Conservation (phyloP, 2,888 invertebrate genomes). For the Eretmocerus hayati region DNA sequence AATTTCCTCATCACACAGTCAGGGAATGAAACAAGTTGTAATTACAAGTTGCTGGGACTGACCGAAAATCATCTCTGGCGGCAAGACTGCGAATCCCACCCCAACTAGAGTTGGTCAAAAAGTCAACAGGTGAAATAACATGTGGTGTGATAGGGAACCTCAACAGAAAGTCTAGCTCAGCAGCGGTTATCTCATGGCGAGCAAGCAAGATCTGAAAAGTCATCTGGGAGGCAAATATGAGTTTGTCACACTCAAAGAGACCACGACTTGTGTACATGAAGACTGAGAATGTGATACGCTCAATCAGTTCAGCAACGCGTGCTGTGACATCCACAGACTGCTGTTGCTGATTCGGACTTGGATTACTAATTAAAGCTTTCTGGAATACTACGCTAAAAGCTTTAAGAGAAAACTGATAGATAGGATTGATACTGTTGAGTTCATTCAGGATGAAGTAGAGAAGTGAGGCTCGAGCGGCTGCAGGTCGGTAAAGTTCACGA, state of each 20-base stretch:
- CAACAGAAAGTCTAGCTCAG: conserved; percentile 85
- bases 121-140: conserved; percentile 90
- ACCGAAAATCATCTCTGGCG: conserved; percentile 80
- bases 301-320: conserved; percentile 83
- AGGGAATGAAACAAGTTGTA: not conserved
- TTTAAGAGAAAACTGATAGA: conserved; percentile 95
- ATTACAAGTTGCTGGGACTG: conserved; percentile 22
- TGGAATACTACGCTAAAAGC: conserved; percentile 97
- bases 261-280: conserved; percentile 92
- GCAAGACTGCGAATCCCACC: conserved; percentile 90
- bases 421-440: conserved; percentile 90
- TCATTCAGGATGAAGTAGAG: conserved; percentile 94
- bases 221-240: conserved; percentile 95
- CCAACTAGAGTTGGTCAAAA: conserved; percentile 87
- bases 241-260: conserved; percentile 91
- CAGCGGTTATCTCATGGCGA: conserved; percentile 76
- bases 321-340: conserved; percentile 68
- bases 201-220: conserved; percentile 85
- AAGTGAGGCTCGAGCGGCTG: conserved; percentile 86
- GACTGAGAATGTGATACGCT: conserved; percentile 89
- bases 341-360: too few relatives aligned
- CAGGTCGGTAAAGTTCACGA: conserved; percentile 79
- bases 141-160: conserved; percentile 89
- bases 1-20: conserved; percentile 13
- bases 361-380: conserved; percentile 83